phyloP scores from a whole-genome alignment of 2,113 vertebrate genomes.

The Anhinga rufa region DNA sequence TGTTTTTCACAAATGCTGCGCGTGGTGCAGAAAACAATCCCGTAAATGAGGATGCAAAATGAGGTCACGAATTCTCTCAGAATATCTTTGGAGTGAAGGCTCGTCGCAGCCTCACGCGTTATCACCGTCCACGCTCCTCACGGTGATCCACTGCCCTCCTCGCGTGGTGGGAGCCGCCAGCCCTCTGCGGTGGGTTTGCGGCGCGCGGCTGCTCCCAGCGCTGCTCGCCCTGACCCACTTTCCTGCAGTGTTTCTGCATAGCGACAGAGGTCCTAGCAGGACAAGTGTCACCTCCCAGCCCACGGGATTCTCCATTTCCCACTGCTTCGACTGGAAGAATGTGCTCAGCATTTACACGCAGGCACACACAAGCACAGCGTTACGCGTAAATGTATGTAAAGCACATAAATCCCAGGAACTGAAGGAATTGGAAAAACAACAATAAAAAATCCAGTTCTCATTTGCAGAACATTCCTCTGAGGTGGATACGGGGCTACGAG shows the following conservation, averaged over 20 bases:
- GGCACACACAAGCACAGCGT: rapidly evolving
- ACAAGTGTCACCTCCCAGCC: not conserved
- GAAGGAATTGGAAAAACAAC: not conserved
- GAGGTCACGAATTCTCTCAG: not conserved
- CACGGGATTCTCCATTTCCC: not conserved
- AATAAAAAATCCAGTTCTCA: not conserved
- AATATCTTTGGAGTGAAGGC: rapidly evolving
- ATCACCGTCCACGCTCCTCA: rapidly evolving
- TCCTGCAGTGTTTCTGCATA: slow-evolving; percentile 19
- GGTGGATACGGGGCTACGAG: not conserved
- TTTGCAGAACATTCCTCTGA: not conserved
- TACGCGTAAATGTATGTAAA: rapidly evolving
- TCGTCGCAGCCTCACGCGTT: not conserved
- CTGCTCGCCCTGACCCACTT: slow-evolving; percentile 22
- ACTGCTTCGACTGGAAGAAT: not conserved
- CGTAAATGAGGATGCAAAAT: not conserved
- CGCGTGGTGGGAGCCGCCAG: not conserved
- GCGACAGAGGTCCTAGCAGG: slow-evolving; percentile 31
- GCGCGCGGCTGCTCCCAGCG: not conserved
- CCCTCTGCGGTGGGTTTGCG: not conserved
- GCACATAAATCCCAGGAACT: not conserved
- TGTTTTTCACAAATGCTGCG: not conserved
- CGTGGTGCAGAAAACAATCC: not conserved
- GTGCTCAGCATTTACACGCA: rapidly evolving
- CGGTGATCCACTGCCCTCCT: not conserved